Conservation (phyloP, 1,140 invertebrate genomes). For the Hirudo medicinalis region DNA sequence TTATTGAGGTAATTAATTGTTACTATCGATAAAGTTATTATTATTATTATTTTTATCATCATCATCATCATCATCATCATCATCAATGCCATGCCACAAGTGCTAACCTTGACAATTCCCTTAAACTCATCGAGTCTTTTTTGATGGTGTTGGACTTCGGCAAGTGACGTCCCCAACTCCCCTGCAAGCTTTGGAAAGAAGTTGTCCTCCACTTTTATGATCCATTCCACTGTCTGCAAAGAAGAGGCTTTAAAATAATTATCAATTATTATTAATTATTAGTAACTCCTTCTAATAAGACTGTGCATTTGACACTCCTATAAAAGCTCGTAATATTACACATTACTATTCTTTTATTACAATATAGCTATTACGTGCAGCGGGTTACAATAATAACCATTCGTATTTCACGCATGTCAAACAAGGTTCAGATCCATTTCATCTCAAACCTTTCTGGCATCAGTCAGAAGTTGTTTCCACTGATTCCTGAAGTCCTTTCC, state of each 20-base stretch:
- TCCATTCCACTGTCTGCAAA: constrained; percentile 57
- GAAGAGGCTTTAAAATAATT: constrained; percentile 7
- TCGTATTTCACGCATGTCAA: too few relatives aligned
- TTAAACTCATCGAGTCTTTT: constrained; percentile 36
- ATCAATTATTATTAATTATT: constrained; percentile 5
- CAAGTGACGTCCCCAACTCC: constrained; percentile 42
- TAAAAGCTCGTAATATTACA: too few relatives aligned
- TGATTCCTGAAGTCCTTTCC: constrained; percentile 53
- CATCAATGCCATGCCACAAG: too few relatives aligned
- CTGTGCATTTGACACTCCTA: too few relatives aligned
- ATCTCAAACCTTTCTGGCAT: constrained; percentile 54
- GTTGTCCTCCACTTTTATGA: constrained; percentile 57
- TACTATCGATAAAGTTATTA: background rate
- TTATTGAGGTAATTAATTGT: background rate
- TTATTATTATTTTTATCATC: background rate
- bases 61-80: background rate
- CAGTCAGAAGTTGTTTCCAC: constrained; percentile 57
- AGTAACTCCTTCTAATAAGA: too few relatives aligned
- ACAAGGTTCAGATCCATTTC: too few relatives aligned
- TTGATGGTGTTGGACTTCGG: constrained; percentile 33
- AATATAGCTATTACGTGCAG: too few relatives aligned
- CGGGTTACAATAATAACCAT: too few relatives aligned
- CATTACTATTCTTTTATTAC: too few relatives aligned
- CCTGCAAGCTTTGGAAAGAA: constrained; percentile 62
- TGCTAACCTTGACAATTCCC: constrained; percentile 35